Evolutionary conservation across 64 coral and sea anemone genomes (phyloP).

Genomic region (Porites australiensis): DNA sequence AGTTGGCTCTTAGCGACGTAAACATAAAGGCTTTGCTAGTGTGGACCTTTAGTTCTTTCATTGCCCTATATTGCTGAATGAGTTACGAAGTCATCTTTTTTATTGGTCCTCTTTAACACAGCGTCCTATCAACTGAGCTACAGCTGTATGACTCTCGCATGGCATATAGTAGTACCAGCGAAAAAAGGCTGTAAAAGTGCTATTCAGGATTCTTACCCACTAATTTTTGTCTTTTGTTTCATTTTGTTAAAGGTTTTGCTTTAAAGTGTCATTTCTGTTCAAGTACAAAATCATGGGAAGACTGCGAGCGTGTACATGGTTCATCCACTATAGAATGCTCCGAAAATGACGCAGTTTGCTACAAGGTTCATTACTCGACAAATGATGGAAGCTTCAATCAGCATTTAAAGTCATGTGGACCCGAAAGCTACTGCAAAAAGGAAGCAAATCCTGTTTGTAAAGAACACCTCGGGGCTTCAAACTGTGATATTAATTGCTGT

Average conservation of each 20-base stretch:
- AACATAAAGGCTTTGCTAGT: too few species aligned
- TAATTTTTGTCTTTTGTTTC: not conserved
- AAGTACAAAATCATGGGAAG: slow-evolving; percentile 27
- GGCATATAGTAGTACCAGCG: too few species aligned
- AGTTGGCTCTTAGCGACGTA: too few species aligned
- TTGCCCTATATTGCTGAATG: too few species aligned
- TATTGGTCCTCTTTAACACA: too few species aligned
- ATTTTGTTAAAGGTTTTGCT: not conserved
- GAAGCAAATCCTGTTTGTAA: not conserved
- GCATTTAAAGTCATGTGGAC: not conserved
- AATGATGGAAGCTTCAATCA: not conserved
- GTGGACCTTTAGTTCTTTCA: too few species aligned
- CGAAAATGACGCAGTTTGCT: not conserved
- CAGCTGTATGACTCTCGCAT: too few species aligned
- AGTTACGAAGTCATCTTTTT: too few species aligned
- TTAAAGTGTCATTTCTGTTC: not conserved
- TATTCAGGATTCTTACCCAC: too few species aligned
- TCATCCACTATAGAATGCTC: not conserved
- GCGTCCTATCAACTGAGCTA: too few species aligned
- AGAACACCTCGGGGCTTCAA: not conserved
- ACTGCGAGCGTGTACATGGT: not conserved
- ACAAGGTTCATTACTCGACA: not conserved
- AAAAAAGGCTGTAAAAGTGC: too few species aligned
- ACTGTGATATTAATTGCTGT: not conserved
- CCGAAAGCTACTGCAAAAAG: not conserved